A percentile compares a stretch with the other conserved stretches of the same genome.
Conservation (phyloP, 2,888 invertebrate species). For the Phania funesta region DNA sequence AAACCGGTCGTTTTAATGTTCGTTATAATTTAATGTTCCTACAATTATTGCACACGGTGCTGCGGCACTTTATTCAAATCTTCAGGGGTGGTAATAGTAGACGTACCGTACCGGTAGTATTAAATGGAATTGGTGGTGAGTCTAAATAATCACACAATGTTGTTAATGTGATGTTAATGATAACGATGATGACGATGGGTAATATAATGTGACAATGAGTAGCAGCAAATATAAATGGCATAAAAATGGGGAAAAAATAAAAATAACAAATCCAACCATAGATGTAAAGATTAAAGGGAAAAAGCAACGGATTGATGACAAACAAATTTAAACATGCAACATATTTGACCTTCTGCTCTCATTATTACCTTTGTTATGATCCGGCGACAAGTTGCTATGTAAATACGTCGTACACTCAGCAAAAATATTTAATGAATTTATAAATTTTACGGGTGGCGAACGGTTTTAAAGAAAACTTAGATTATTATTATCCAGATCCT, state of each 20-base stretch:
- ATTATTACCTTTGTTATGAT: slow-evolving; percentile 54
- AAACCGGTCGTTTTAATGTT: too few species aligned
- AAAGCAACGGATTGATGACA: slow-evolving; percentile 52
- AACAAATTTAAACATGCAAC: slow-evolving; percentile 57
- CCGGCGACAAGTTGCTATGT: slow-evolving; percentile 33
- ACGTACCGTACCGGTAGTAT: slow-evolving; percentile 36
- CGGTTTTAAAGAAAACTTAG: not conserved
- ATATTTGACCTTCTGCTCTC: slow-evolving; percentile 63
- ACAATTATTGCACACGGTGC: slow-evolving; percentile 10
- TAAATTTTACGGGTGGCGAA: not conserved
- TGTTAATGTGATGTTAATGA: slow-evolving; percentile 63
- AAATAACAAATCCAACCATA: slow-evolving; percentile 47
- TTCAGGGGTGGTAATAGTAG: slow-evolving; percentile 33
- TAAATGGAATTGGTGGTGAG: slow-evolving; percentile 40
- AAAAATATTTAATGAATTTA: not conserved
- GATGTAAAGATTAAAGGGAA: slow-evolving; percentile 49
- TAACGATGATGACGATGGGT: slow-evolving; percentile 57
- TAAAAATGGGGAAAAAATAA: slow-evolving; percentile 23
- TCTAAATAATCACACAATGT: slow-evolving; percentile 55
- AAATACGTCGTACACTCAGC: slow-evolving; percentile 24
- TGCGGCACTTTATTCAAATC: not conserved
- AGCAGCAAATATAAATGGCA: slow-evolving; percentile 39
- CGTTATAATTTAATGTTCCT: not conserved
- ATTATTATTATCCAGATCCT: too few species aligned
- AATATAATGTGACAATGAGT: slow-evolving; percentile 58